Percentiles rank a stretch among this genome's conserved stretches.
Conservation (phyloP, 2,797 vertebrate species). For the Enteromius fasciolatus region DNA sequence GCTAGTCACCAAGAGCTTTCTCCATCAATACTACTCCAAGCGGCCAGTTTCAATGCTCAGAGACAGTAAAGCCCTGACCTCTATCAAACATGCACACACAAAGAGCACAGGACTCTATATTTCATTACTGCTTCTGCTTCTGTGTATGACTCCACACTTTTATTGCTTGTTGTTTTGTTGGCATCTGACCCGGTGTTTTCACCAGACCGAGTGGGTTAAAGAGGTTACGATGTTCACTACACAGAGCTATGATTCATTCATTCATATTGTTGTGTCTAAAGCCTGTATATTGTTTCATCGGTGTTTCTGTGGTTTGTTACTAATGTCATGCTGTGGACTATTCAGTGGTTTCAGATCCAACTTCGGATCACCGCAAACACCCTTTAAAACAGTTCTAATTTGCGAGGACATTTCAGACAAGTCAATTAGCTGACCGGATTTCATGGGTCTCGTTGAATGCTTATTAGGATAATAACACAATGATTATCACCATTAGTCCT, state of each 20-base stretch:
- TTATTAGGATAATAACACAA: conserved; percentile 51
- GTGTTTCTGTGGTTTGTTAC: neutral
- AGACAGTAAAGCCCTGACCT: neutral
- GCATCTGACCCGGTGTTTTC: neutral
- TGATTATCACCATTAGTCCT: conserved; percentile 50
- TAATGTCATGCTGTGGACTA: conserved; percentile 7
- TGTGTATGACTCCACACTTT: neutral
- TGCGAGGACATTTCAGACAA: conserved; percentile 44
- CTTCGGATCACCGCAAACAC: neutral
- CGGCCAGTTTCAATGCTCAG: neutral
- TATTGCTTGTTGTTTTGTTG: conserved; percentile 18
- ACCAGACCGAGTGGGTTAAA: neutral
- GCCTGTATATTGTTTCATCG: neutral
- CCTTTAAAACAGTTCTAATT: conserved; percentile 37
- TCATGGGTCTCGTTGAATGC: conserved; percentile 43
- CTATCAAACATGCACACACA: neutral
- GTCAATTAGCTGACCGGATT: conserved; percentile 55
- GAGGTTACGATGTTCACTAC: conserved; percentile 14
- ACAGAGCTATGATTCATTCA: neutral
- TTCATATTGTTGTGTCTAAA: neutral
- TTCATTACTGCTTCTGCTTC: conserved; percentile 10
- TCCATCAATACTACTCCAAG: neutral
- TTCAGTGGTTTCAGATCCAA: conserved; percentile 5
- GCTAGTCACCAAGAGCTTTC: neutral
- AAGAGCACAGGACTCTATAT: neutral